phyloP scores from a whole-genome alignment of 2,113 vertebrate genomes.

The Sturnus vulgaris region DNA sequence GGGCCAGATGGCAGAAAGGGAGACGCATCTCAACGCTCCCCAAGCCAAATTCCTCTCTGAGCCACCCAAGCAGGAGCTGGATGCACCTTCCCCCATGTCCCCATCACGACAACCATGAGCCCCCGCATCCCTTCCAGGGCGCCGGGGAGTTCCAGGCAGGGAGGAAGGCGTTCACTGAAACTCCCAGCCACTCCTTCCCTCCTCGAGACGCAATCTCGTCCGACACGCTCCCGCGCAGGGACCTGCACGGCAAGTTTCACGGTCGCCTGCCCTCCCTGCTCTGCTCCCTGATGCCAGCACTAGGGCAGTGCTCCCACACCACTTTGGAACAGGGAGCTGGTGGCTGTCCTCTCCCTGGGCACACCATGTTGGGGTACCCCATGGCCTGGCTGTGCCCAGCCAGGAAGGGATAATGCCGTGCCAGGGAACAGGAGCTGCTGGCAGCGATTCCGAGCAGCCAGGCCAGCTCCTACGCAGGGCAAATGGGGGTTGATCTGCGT shows the following conservation, averaged over 20 bases:
- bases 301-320: background rate
- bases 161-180: conserved; percentile 45
- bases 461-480: background rate
- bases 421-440: background rate
- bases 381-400: background rate
- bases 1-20: background rate
- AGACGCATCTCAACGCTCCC: background rate
- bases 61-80: background rate
- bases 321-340: background rate
- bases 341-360: background rate
- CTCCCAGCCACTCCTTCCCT: conserved; percentile 45
- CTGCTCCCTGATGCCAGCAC: background rate
- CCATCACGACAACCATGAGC: rapidly evolving
- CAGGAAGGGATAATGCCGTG: background rate
- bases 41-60: background rate
- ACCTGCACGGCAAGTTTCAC: conserved; percentile 46
- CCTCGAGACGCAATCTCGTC: conserved; percentile 33
- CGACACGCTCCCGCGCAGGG: conserved; percentile 8
- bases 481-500: background rate
- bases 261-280: background rate
- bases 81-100: background rate
- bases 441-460: rapidly evolving
- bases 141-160: background rate
- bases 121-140: background rate
- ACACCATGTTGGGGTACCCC: background rate